A percentile compares a stretch with the other conserved stretches of the same genome.
phyloP scores from a whole-genome alignment of 2,113 vertebrate genomes.

The Polypterus senegalus region DNA sequence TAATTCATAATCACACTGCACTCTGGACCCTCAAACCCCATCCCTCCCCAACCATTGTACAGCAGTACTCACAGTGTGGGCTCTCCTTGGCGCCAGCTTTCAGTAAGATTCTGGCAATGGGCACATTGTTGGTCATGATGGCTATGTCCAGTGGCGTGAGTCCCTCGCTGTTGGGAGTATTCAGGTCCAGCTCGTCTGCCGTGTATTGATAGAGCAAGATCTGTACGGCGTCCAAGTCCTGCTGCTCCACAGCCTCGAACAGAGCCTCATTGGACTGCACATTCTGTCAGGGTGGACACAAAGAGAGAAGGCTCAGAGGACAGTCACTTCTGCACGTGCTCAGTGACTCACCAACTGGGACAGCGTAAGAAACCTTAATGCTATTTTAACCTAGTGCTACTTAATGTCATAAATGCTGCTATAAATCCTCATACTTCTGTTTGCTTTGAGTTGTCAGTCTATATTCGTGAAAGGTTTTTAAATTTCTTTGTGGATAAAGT shows the following conservation, averaged over 20 bases:
- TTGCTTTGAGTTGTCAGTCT: too few relatives aligned
- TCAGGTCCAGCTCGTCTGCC: conserved; percentile 81
- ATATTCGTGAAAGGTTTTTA: too few relatives aligned
- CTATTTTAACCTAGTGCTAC: too few relatives aligned
- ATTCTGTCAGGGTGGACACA: conserved; percentile 46
- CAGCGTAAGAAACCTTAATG: not conserved
- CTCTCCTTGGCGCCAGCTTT: conserved; percentile 78
- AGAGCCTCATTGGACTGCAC: conserved; percentile 81
- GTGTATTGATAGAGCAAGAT: conserved; percentile 79
- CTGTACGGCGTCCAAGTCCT: conserved; percentile 82
- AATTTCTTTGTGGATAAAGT: too few relatives aligned
- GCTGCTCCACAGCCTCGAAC: conserved; percentile 87
- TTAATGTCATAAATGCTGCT: too few relatives aligned
- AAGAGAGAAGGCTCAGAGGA: not conserved
- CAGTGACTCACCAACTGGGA: not conserved
- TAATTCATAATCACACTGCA: too few relatives aligned
- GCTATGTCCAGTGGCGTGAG: conserved; percentile 83
- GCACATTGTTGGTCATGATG: conserved; percentile 85
- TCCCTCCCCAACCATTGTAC: not conserved
- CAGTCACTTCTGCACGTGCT: not conserved
- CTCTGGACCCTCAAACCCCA: too few relatives aligned
- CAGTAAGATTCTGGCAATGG: conserved; percentile 78
- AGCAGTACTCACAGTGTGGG: conserved; percentile 78
- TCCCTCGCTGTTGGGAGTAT: conserved; percentile 82
- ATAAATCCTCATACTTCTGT: too few relatives aligned